A percentile compares a stretch with the other conserved stretches of the same genome.
phyloP scores from a whole-genome alignment of 2,113 vertebrate genomes.

The Cryptotis parvus region DNA sequence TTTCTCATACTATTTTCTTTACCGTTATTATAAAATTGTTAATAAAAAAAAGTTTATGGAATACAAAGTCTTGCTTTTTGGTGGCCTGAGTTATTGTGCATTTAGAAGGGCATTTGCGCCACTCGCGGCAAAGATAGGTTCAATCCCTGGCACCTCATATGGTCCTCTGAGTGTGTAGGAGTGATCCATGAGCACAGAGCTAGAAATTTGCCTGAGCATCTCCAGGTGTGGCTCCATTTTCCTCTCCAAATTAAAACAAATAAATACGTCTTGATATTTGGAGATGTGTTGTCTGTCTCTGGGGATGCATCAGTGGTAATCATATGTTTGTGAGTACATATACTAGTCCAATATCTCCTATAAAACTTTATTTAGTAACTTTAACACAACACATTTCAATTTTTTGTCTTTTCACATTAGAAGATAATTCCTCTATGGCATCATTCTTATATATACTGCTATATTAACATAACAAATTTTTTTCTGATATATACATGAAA shows the following conservation, averaged over 20 bases:
- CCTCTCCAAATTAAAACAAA: too few relatives aligned
- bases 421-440: neutral
- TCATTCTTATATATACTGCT: neutral
- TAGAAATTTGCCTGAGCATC: too few relatives aligned
- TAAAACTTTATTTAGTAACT: neutral
- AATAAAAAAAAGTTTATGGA: neutral
- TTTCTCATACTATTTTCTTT: neutral
- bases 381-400: neutral
- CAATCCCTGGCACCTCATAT: too few relatives aligned
- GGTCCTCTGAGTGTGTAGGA: too few relatives aligned
- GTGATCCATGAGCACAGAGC: too few relatives aligned
- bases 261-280: too few relatives aligned
- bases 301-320: neutral
- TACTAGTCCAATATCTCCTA: neutral
- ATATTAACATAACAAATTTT: neutral
- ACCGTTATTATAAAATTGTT: neutral
- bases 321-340: neutral
- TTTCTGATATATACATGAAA: too few relatives aligned
- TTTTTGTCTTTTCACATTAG: neutral
- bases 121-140: too few relatives aligned
- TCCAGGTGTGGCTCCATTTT: too few relatives aligned
- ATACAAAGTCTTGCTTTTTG: neutral
- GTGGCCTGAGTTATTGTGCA: too few relatives aligned
- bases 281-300: neutral
- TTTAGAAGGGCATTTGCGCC: too few relatives aligned